Percentiles rank a stretch among this genome's conserved stretches.
These are phyloP conservation scores for Perithous albicinctus DNA, from an alignment of 2,888 invertebrate species.

Conservation along the genomic window DNA sequence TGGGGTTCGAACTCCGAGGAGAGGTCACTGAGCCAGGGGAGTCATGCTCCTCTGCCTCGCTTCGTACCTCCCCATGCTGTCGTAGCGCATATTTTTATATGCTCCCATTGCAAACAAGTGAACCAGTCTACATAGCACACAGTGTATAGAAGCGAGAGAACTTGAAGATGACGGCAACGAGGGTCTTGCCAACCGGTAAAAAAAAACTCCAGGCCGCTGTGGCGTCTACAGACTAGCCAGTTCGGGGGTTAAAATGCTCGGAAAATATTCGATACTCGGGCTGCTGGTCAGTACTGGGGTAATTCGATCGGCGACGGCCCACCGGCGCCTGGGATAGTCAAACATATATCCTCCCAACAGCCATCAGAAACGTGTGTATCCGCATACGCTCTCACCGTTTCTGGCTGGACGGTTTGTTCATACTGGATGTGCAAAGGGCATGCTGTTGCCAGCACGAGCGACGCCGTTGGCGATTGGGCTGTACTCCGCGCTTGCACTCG, in stretches of 20 bases:
- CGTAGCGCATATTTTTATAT: constrained; percentile 76
- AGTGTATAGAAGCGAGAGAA: neutral
- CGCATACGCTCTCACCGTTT: neutral
- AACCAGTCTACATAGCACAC: neutral
- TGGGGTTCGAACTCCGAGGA: constrained; percentile 44
- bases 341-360: constrained; percentile 13
- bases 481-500: neutral
- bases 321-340: constrained; percentile 27
- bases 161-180: constrained; percentile 20
- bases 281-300: constrained; percentile 32
- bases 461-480: constrained; percentile 50
- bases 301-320: constrained; percentile 49
- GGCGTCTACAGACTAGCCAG: constrained; percentile 9
- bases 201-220: constrained; percentile 14
- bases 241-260: constrained; percentile 23
- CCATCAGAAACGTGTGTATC: constrained; percentile 7
- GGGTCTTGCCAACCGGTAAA: constrained; percentile 8
- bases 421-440: constrained; percentile 64
- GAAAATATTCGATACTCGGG: constrained; percentile 40
- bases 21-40: constrained; percentile 62
- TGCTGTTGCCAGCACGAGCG: constrained; percentile 50
- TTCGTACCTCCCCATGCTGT: constrained; percentile 27
- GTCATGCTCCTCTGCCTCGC: constrained; percentile 45
- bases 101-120: constrained; percentile 36
- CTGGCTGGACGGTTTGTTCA: constrained; percentile 29